Evolutionary conservation across 2,797 vertebrate species (phyloP).

Genomic region (Melanitta fusca): DNA sequence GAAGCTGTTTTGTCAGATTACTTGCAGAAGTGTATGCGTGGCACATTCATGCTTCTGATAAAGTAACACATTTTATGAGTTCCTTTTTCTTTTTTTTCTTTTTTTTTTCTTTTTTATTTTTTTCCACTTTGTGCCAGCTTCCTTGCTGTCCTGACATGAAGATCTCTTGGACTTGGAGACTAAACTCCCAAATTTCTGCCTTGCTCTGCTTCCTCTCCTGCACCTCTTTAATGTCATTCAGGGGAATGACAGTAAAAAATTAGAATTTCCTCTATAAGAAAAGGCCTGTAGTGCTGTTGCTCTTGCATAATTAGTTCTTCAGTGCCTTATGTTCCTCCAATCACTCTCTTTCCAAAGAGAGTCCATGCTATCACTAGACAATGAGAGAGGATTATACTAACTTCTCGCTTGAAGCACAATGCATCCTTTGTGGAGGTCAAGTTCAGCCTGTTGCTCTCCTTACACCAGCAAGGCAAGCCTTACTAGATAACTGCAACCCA

Average conservation of each 20-base stretch:
- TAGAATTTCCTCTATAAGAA: background rate
- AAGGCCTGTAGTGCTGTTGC: background rate
- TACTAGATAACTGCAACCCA: background rate
- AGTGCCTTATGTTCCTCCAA: background rate
- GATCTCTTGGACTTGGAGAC: background rate
- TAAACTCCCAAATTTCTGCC: background rate
- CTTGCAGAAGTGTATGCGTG: background rate
- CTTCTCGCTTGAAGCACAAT: background rate
- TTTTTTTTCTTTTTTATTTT: background rate
- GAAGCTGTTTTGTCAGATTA: background rate
- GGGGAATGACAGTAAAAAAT: background rate
- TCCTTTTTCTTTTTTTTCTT: background rate
- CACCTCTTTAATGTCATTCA: background rate
- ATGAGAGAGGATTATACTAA: background rate
- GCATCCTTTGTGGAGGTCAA: background rate
- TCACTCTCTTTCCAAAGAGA: background rate
- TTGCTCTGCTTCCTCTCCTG: background rate
- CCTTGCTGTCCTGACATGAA: background rate
- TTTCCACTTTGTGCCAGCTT: background rate
- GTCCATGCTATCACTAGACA: background rate
- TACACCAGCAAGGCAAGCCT: background rate
- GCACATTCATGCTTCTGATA: background rate
- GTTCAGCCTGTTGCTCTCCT: background rate
- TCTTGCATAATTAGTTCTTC: background rate
- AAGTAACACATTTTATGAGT: background rate